A percentile compares a stretch with the other conserved stretches of the same genome.
phyloP scores from a whole-genome alignment of 2,113 vertebrate genomes.

The Caloenas nicobarica region DNA sequence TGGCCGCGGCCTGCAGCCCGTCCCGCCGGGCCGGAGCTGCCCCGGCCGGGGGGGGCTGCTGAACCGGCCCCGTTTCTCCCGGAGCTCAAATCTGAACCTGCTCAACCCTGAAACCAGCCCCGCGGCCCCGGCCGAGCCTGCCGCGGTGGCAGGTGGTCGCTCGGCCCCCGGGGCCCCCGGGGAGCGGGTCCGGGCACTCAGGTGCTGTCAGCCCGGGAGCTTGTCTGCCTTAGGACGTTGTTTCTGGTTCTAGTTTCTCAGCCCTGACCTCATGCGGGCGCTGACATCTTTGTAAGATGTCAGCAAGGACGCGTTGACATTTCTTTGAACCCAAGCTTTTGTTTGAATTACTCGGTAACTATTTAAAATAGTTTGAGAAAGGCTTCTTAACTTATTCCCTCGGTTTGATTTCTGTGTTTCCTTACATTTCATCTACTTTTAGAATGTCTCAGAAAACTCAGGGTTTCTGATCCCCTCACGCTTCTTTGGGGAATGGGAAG shows the following conservation, averaged over 20 bases:
- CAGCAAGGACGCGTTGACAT: not conserved
- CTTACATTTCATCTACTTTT: not conserved
- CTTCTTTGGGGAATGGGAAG: not conserved
- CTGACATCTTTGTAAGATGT: not conserved
- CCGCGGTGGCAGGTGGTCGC: not conserved
- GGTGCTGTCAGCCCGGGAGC: not conserved
- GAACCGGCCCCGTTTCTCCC: too few species aligned
- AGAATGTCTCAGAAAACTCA: accelerated
- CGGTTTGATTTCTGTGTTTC: accelerated
- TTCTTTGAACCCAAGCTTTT: not conserved
- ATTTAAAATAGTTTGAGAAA: not conserved
- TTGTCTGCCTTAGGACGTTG: accelerated
- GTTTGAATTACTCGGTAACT: not conserved
- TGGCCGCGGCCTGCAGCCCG: not conserved
- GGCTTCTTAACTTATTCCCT: accelerated
- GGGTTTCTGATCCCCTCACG: not conserved
- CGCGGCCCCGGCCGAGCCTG: not conserved
- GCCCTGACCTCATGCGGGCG: not conserved
- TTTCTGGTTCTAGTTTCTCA: not conserved
- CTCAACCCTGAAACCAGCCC: not conserved
- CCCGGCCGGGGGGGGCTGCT: too few species aligned
- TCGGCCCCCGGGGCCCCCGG: too few species aligned
- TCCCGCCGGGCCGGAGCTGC: not conserved
- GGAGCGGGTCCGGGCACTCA: not conserved
- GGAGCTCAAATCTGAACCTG: not conserved